Conservation (phyloP, 2,888 invertebrate species). For the Fabriciana adippe region DNA sequence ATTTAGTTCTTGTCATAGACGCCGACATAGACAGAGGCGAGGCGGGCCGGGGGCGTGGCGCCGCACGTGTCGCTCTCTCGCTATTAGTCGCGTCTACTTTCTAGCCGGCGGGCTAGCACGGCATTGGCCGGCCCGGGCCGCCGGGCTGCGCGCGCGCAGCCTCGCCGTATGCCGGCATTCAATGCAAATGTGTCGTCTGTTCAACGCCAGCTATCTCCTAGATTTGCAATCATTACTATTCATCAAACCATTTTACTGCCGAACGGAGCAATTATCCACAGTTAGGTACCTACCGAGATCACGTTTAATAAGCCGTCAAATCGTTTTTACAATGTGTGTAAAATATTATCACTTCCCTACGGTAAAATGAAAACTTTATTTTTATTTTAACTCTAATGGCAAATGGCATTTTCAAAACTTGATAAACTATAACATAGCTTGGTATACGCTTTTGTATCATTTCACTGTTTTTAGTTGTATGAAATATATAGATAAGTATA, state of each 20-base stretch:
- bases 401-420: no score
- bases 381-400: no score
- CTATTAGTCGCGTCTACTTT: conserved; percentile 28
- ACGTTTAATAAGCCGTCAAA: conserved; percentile 5
- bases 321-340: background rate
- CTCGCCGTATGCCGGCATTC: conserved; percentile 30
- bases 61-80: conserved; percentile 52
- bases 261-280: conserved; percentile 19
- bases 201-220: conserved; percentile 19
- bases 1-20: conserved; percentile 32
- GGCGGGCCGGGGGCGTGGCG: conserved; percentile 46
- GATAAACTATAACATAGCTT: no score
- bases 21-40: conserved; percentile 32
- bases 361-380: no score
- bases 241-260: conserved; percentile 27
- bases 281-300: background rate
- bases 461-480: no score
- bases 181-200: conserved; percentile 29
- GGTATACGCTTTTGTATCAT: no score
- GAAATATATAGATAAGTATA: no score
- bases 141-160: conserved; percentile 33
- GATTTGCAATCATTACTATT: conserved; percentile 35
- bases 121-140: conserved; percentile 33
- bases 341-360: no score
- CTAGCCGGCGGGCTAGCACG: conserved; percentile 18